Evolutionary conservation across 2,113 vertebrate species (phyloP).

Genomic region (Scalopus aquaticus): DNA sequence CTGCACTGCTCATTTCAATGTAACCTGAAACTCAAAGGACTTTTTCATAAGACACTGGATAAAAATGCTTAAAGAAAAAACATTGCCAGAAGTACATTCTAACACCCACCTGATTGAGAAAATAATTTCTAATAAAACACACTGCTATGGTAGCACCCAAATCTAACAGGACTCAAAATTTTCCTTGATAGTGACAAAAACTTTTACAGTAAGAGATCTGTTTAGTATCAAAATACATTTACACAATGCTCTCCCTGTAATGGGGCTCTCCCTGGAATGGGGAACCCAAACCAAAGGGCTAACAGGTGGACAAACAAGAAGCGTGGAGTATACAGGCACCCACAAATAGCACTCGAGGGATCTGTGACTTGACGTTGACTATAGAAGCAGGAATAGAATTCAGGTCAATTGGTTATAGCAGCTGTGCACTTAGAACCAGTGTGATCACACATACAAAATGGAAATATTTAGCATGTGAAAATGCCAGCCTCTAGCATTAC

Average conservation of each 20-base stretch:
- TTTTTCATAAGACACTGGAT: background rate
- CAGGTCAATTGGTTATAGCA: background rate
- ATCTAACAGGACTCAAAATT: background rate
- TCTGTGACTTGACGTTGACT: background rate
- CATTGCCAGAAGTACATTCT: background rate
- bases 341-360: background rate
- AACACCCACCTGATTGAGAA: background rate
- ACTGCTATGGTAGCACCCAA: background rate
- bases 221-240: background rate
- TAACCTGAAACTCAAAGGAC: background rate
- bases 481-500: background rate
- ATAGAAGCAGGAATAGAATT: background rate
- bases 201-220: background rate
- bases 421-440: background rate
- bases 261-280: rapidly evolving
- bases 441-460: background rate
- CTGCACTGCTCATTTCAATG: background rate
- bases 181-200: background rate
- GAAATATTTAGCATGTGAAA: background rate
- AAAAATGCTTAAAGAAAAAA: background rate
- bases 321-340: background rate
- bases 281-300: background rate
- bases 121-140: background rate
- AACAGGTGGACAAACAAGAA: background rate
- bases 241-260: background rate